Conservation (phyloP, 1,140 invertebrate genomes). For the Antheraea mylitta region DNA sequence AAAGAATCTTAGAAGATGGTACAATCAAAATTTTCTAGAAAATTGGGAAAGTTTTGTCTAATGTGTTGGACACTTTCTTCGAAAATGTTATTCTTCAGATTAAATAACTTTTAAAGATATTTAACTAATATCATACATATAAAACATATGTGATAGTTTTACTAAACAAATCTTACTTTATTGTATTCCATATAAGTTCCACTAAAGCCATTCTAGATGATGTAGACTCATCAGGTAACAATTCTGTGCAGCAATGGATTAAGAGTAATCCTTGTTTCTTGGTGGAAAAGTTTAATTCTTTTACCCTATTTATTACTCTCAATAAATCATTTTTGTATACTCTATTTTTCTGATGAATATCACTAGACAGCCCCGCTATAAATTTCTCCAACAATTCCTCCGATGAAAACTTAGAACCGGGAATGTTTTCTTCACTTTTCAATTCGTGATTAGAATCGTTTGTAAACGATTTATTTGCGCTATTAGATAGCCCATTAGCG, state of each 20-base stretch:
- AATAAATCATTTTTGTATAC: constrained; percentile 69
- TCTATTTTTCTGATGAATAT: constrained; percentile 64
- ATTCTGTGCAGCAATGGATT: constrained; percentile 57
- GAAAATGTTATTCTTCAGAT: too few species aligned
- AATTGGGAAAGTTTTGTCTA: too few species aligned
- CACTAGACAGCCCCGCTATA: constrained; percentile 52
- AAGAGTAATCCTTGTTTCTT: constrained; percentile 60
- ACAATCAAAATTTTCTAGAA: too few species aligned
- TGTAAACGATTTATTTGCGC: not conserved
- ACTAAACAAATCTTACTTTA: constrained; percentile 45
- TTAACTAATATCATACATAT: not conserved
- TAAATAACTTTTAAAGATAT: not conserved
- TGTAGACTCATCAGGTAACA: constrained; percentile 60
- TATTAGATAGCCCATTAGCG: not conserved
- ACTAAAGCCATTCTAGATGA: constrained; percentile 48
- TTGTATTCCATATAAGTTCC: constrained; percentile 56
- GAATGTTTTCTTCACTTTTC: not conserved
- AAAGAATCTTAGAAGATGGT: too few species aligned
- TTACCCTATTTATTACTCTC: constrained; percentile 57
- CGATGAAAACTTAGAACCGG: constrained; percentile 20
- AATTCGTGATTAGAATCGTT: not conserved
- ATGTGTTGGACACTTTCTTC: too few species aligned
- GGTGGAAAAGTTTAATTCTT: constrained; percentile 56
- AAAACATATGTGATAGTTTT: not conserved
- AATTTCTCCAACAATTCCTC: constrained; percentile 61